Conservation (phyloP, 1,140 invertebrate genomes). For the Cephus cinctus region DNA sequence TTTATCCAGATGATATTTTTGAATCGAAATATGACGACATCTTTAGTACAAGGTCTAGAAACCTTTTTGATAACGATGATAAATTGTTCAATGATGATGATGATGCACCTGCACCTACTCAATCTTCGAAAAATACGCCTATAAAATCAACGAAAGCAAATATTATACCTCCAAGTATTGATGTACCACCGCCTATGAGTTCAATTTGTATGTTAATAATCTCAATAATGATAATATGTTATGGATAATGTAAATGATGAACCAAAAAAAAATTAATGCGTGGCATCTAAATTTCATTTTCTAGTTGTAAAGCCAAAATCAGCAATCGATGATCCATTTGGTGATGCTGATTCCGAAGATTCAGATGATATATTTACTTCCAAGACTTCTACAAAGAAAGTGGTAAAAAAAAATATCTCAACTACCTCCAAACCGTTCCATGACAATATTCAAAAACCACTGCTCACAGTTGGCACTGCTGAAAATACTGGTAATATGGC, state of each 20-base stretch:
- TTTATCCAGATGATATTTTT: constrained; percentile 40
- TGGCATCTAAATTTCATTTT: constrained; percentile 7
- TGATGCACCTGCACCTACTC: neutral
- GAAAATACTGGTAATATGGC: constrained; percentile 9
- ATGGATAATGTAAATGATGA: neutral
- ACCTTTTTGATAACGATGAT: constrained; percentile 30
- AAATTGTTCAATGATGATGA: constrained; percentile 8
- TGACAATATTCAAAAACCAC: too few species aligned
- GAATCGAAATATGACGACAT: constrained; percentile 28
- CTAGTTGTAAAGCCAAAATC: constrained; percentile 47
- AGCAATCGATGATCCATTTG: constrained; percentile 50
- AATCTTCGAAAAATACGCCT: constrained; percentile 39
- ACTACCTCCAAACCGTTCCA: too few species aligned
- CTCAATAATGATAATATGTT: neutral
- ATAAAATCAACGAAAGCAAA: constrained; percentile 32
- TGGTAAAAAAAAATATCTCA: too few species aligned
- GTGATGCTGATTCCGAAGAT: constrained; percentile 48
- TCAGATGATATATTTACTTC: constrained; percentile 48
- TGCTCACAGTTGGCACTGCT: too few species aligned
- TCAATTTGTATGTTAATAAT: constrained; percentile 33
- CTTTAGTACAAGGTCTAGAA: constrained; percentile 30
- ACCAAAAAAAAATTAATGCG: constrained; percentile 2
- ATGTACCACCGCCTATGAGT: constrained; percentile 49
- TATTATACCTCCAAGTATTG: constrained; percentile 48
- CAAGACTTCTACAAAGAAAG: constrained; percentile 32